A percentile compares a stretch with the other conserved stretches of the same genome.
Evolutionary conservation across 92 coral and sea anemone species (phyloP).

Genomic region (Blastomussa wellsi): DNA sequence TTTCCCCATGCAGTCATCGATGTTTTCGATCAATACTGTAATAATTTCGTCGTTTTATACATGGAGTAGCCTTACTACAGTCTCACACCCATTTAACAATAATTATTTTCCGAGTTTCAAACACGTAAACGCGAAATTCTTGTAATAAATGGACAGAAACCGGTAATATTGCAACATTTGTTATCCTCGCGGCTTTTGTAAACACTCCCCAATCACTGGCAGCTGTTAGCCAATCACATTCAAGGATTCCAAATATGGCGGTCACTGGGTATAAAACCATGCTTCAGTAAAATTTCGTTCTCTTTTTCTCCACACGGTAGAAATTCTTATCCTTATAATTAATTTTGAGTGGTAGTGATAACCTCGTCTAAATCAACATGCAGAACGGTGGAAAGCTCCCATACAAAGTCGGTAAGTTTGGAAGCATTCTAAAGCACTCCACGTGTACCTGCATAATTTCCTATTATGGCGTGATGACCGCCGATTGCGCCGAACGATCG

Average conservation of each 20-base stretch:
- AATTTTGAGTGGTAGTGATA: constrained; percentile 6
- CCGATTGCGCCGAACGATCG: not conserved
- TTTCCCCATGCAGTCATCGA: not conserved
- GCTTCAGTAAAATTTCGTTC: not conserved
- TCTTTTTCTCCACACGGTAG: constrained; percentile 10
- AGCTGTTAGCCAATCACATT: constrained; percentile 28
- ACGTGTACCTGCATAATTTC: not conserved
- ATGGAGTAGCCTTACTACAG: not conserved
- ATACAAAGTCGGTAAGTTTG: constrained; percentile 86
- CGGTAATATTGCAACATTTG: not conserved
- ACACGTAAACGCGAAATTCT: not conserved
- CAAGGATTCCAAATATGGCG: constrained; percentile 44
- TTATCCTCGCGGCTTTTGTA: not conserved
- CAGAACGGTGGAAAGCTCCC: constrained; percentile 78
- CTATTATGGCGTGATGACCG: not conserved
- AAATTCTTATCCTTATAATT: not conserved
- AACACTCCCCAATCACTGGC: not conserved
- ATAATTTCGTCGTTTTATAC: not conserved
- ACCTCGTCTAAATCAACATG: constrained; percentile 41
- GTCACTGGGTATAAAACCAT: constrained; percentile 30
- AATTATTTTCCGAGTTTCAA: too few relatives aligned
- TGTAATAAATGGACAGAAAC: not conserved
- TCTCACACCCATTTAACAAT: too few relatives aligned
- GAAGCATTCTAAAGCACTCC: not conserved
- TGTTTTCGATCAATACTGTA: not conserved